Percentiles rank a stretch among this genome's conserved stretches.
phyloP scores from a whole-genome alignment of 1,140 invertebrate species.

The Aphis craccivora region DNA sequence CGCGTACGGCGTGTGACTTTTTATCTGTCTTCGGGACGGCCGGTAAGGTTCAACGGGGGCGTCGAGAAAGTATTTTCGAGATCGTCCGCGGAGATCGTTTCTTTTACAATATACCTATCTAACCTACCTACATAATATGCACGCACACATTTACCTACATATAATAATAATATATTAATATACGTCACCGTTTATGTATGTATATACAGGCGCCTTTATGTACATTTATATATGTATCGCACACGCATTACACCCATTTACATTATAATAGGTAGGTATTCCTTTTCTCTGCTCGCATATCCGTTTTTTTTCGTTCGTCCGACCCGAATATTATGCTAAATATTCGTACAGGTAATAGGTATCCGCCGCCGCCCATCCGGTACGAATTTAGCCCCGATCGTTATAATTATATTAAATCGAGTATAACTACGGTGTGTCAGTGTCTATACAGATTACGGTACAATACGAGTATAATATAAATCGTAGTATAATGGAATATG shows the following conservation, averaged over 20 bases:
- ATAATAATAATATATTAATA: too few species aligned
- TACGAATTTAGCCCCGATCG: not conserved
- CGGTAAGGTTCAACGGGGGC: conserved; percentile 37
- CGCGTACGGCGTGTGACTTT: conserved; percentile 1
- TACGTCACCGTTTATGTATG: too few species aligned
- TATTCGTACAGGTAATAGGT: not conserved
- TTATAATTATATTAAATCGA: not conserved
- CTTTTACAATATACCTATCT: not conserved
- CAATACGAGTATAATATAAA: too few species aligned
- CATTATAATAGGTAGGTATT: not conserved
- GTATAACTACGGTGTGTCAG: not conserved
- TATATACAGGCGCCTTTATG: not conserved
- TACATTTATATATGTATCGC: not conserved
- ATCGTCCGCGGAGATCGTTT: conserved; percentile 22
- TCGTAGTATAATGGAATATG: too few species aligned
- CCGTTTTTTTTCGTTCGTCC: not conserved
- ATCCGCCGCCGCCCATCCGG: not conserved
- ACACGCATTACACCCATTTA: not conserved
- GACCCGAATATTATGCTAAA: not conserved
- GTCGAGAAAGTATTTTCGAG: conserved; percentile 44
- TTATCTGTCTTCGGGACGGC: not conserved
- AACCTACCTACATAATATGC: not conserved
- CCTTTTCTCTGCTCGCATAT: not conserved
- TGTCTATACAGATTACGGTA: too few species aligned
- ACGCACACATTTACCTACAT: not conserved